A percentile compares a stretch with the other conserved stretches of the same genome.
Evolutionary conservation across 2,113 vertebrate species (phyloP).

Genomic region (Odobenus rosmarus): DNA sequence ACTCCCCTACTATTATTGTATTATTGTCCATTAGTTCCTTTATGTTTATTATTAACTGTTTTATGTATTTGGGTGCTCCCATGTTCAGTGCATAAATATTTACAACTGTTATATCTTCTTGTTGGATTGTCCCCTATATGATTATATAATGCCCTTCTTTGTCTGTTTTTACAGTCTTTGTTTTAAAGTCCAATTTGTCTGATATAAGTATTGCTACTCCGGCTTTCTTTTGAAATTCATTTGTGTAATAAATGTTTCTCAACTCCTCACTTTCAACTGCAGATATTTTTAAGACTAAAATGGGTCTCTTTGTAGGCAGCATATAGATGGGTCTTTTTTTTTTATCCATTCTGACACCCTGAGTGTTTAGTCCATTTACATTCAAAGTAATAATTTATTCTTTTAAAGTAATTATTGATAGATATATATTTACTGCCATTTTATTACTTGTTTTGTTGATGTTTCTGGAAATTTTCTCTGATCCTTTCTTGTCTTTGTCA

Average conservation of each 20-base stretch:
- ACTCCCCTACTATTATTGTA: background rate
- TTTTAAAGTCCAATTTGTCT: background rate
- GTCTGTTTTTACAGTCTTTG: background rate
- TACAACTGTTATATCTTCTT: background rate
- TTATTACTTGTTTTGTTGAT: background rate
- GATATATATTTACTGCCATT: background rate
- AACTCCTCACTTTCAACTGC: background rate
- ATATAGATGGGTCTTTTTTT: background rate
- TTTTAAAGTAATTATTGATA: background rate
- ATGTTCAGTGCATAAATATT: background rate
- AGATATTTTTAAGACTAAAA: background rate
- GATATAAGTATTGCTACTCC: background rate
- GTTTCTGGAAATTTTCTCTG: background rate
- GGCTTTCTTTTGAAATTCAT: background rate
- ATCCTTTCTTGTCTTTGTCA: background rate
- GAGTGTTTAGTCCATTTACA: background rate
- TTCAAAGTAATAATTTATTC: background rate
- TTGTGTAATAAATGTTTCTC: background rate
- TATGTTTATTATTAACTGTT: background rate
- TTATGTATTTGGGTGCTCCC: background rate
- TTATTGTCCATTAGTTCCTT: background rate
- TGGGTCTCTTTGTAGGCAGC: background rate
- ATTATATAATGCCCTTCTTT: background rate
- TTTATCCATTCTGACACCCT: background rate
- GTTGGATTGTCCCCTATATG: background rate